Evolutionary conservation across 2,797 vertebrate genomes (phyloP), one percentile per base, ranked within the genome.

Genomic region (Petrocephalus sullivani): DNA sequence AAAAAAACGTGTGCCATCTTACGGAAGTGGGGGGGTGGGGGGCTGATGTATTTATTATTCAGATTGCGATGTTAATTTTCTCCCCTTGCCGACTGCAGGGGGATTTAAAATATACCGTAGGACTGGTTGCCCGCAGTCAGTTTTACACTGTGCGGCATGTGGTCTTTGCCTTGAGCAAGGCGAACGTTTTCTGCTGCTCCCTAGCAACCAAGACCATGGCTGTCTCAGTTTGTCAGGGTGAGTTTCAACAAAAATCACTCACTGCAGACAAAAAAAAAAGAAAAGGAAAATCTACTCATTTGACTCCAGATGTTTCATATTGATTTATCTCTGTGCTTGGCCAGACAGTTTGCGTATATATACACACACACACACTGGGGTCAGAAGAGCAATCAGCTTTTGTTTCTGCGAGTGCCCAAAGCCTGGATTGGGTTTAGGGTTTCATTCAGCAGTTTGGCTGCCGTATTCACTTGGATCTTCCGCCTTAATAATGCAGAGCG

Each of bases 401-500:
- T 7, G 53, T 87, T 57, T 91, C 92, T 87, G 90, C 90, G 82
- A 58, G 6, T 71, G 81, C 1, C 85, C 90, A 60, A 82, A 41
- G 60, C 87, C 54, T 37, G 57, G 16, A 88, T 1, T 8, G 75
- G 89, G 89, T 67, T 23, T 86, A 86, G 64, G 81, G 83, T 89
- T 87, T 90, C 86, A 87, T 87, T 54, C 58, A 12, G 87, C 85
- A 78, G 75, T 28, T 12, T 33, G 81, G n/a, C 89, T 88, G 53
- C 10, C 28, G 21, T 23, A 19, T 84, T 81, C 53, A 87, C 88
- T 89, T 90, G 86, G 71, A 88, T 87, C 57, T n/a, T 51, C 75
- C 93, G 93, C 91, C 89, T 96, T 95, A 96, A 96, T 96, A 96
- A 96, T 96, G 95, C 92, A 96, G 92, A 87, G 88, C 91, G 94